Evolutionary conservation across 2,797 vertebrate species (phyloP), one percentile per base, ranked within the genome.

Genomic region (Fistularia tabacaria): DNA sequence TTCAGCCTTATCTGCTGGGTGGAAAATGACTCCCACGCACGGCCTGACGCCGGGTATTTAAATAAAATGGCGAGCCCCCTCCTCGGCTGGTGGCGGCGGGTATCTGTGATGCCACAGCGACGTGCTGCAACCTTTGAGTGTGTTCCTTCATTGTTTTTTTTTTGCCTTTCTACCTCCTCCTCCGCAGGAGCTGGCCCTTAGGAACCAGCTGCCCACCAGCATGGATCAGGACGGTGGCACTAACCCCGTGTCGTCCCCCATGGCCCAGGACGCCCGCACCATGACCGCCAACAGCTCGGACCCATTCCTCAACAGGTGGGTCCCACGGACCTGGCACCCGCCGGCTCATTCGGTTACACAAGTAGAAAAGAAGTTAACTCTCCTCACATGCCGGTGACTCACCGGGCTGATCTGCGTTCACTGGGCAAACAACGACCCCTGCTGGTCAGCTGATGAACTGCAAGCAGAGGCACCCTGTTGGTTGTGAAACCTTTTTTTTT

Each of bases 281-380:
- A 98, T 99, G 96, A 98, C 96, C 15, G 95, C 94, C 86, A 99
- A 96, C 91, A 99, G 97, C 86, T 95, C 95, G 3, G 97, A 99
- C 88, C 97, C 97, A 50, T 99, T 99, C 90, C 94, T 99, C 75
- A 99, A 98, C 93, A 98, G 97, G 96, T 97, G 77, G 79, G 93
- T 92, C 59, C n/a, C 4, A 7, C 37, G n/a, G 15, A 7, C 46
- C 36, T 25, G 6, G 15, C 3, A 7, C 14, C 9, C 9, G 8
- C 0, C 8, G 44, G 3, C 1, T 3, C n/a, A n/a, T 49, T 49
- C 6, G 10, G 7, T 50, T n/a, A 74, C 71, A 71, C 73, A 80
- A 84, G 81, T 62, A 52, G 25, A 25, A 25, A 25, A 25, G 25
- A 25, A 25, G 25, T 25, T 25, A 25, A 25, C 25, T 25, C 25